Evolutionary conservation across 1,140 invertebrate genomes (phyloP).

Genomic region (Riptortus pedestris): DNA sequence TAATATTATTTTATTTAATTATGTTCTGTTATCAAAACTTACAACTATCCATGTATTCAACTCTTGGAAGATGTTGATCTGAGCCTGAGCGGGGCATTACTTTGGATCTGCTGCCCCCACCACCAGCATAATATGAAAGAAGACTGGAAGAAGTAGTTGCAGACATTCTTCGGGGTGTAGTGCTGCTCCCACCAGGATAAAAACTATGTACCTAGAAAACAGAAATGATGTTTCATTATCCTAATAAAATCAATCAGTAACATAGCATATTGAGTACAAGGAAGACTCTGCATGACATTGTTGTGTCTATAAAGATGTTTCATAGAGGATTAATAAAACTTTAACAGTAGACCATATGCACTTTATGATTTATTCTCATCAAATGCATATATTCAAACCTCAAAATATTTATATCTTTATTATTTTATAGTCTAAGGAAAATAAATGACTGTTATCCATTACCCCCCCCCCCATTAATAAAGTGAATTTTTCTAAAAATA

Average conservation of each 20-base stretch:
- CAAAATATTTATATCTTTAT: not conserved
- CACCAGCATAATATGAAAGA: constrained; percentile 32
- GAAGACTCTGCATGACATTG: too few relatives aligned
- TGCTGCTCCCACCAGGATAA: constrained; percentile 48
- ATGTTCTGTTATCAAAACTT: too few relatives aligned
- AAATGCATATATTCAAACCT: not conserved
- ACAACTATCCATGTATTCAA: constrained; percentile 57
- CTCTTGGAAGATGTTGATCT: constrained; percentile 70
- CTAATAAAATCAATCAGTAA: too few relatives aligned
- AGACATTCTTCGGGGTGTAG: constrained; percentile 48
- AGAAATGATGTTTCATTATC: not conserved
- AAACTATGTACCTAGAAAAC: constrained; percentile 57
- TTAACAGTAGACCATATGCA: too few relatives aligned
- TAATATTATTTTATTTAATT: too few relatives aligned
- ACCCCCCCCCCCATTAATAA: too few relatives aligned
- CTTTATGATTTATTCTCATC: too few relatives aligned
- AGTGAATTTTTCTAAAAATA: too few relatives aligned
- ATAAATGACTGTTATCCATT: too few relatives aligned
- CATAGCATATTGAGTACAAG: too few relatives aligned
- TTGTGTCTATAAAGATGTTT: too few relatives aligned
- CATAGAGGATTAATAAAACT: too few relatives aligned
- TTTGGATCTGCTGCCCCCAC: constrained; percentile 39
- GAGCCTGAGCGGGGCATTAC: constrained; percentile 69
- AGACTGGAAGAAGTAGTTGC: constrained; percentile 33
- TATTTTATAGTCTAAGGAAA: not conserved